A percentile compares a stretch with the other conserved stretches of the same genome.
phyloP scores from a whole-genome alignment of 2,113 vertebrate genomes.

The Mola mola region DNA sequence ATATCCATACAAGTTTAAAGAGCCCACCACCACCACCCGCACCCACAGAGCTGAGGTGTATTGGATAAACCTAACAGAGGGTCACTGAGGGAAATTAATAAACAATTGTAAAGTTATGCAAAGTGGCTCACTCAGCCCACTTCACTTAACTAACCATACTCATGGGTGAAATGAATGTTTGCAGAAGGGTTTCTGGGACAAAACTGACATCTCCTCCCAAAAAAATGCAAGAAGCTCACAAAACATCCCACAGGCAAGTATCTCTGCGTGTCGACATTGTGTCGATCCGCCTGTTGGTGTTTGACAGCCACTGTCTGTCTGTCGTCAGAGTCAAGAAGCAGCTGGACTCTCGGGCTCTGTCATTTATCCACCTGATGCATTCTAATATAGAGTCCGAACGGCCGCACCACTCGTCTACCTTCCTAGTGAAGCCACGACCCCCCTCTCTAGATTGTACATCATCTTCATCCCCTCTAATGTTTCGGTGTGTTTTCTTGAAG shows the following conservation, averaged over 20 bases:
- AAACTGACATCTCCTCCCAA: conserved; percentile 12
- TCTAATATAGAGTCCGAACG: conserved; percentile 58
- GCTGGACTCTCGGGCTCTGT: conserved; percentile 10
- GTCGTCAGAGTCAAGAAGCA: too few relatives aligned
- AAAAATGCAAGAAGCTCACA: background rate
- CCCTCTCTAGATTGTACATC: conserved; percentile 74
- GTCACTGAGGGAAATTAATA: conserved; percentile 32
- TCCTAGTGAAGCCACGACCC: too few relatives aligned
- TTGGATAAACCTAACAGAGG: background rate
- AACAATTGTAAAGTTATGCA: too few relatives aligned
- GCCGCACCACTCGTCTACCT: conserved; percentile 27
- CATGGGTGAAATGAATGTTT: conserved; percentile 51
- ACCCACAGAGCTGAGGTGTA: conserved; percentile 7
- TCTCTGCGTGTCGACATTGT: conserved; percentile 12
- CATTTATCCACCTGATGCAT: conserved; percentile 42
- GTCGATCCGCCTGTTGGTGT: conserved; percentile 2
- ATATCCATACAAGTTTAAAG: conserved; percentile 66
- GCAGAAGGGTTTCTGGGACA: conserved; percentile 32
- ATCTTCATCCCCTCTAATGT: conserved; percentile 56
- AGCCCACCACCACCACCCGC: background rate
- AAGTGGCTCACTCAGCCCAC: background rate
- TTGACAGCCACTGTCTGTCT: too few relatives aligned
- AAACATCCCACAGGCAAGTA: conserved; percentile 7
- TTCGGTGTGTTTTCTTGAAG: conserved; percentile 77
- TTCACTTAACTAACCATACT: conserved; percentile 14